Base-by-base conservation (phyloP, 2,797 vertebrate genomes). In the Myotis myotis region DNA sequence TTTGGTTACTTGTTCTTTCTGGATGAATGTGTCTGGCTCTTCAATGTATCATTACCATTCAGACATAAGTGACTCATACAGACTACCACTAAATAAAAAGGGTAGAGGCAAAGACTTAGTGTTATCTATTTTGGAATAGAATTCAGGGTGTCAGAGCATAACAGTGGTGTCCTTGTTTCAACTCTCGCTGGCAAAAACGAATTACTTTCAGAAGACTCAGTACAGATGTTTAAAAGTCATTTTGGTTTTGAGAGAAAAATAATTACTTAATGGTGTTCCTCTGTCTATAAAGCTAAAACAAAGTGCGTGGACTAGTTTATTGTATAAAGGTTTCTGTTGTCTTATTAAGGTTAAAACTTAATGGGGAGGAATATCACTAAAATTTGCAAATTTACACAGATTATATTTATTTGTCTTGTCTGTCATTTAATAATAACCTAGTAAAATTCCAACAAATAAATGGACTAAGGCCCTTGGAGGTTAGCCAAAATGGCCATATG, bases 351-450 rank as follows among this genome's bases (percentile, higher is more conserved):
- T 72, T 62, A 94, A 96, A 96, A 70, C 28, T 87, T 96, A 96
- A 95, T 87, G 30, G 76, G 93, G 66, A 97, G 71, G 95, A 96
- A 86, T 96, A 78, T 87, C 60, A 76, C 33, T 91, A 87, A 95
- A 95, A 95, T 89, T 89, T 92, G 36, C 82, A 96, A 96, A 94
- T 96, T 95, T 89, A 94, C 70, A 80, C 23, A 93, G 44, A 70
- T 86, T 96, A 36, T 90, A 95, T 81, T 94, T 41, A 94, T 92
- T 93, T 94, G 33, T 93, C 78, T 87, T 71, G 36, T 89, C 55
- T 87, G 66, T 89, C 84, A 89, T 47, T 86, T 87, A 93, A 84
- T 74, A 95, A 86, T 82, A 84, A 94, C 22, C n/a, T 78, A 91
- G 49, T 44, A 87, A 91, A 96, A 92, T 95, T 80, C 51, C 66